Percentiles rank a stretch among this genome's conserved stretches.
phyloP scores from a whole-genome alignment of 2,797 vertebrate genomes.

The Gymnocypris eckloni region DNA sequence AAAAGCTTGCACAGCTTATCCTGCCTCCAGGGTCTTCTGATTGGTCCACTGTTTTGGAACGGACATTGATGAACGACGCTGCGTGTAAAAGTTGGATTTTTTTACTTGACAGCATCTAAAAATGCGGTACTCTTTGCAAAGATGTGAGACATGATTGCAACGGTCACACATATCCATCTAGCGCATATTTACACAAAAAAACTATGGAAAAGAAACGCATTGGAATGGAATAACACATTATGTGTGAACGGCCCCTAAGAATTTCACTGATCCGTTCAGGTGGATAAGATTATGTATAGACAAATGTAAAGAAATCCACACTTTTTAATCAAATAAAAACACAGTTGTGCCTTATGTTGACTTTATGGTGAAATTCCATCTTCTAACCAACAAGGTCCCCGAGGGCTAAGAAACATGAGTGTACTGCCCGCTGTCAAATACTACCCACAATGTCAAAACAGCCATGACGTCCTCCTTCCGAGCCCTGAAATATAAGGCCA shows the following conservation, averaged over 20 bases:
- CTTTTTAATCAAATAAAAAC: slow-evolving; percentile 49
- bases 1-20: no score
- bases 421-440: slow-evolving; percentile 53
- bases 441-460: slow-evolving; percentile 64
- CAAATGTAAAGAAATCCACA: neutral
- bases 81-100: neutral
- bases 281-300: neutral
- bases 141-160: no score
- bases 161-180: no score
- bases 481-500: slow-evolving; percentile 72
- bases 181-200: no score
- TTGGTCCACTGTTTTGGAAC: neutral
- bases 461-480: slow-evolving; percentile 69
- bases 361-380: slow-evolving; percentile 6
- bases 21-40: neutral
- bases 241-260: neutral
- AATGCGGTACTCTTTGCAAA: no score
- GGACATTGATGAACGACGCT: neutral
- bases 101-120: no score
- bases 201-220: neutral
- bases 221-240: neutral
- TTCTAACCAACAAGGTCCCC: slow-evolving; percentile 41
- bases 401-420: slow-evolving; percentile 57
- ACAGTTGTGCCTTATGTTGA: slow-evolving; percentile 32
- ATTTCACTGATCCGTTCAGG: neutral